A percentile compares a stretch with the other conserved stretches of the same genome.
Conservation (phyloP, 2,888 invertebrate genomes). For the Temnothorax rugatulus region DNA sequence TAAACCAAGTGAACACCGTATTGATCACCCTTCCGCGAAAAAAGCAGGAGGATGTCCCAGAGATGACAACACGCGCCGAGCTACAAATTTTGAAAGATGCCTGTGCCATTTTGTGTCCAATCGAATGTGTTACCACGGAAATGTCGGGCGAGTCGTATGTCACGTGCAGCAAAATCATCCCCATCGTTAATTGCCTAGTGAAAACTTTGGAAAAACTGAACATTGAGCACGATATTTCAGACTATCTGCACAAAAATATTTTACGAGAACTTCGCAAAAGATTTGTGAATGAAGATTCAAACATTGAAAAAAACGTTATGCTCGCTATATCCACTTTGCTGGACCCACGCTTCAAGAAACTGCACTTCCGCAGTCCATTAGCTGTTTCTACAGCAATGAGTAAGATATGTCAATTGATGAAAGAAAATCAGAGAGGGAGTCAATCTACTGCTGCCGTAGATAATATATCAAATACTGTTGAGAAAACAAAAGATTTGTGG, state of each 20-base stretch:
- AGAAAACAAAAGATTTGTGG: neutral
- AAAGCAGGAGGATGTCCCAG: neutral
- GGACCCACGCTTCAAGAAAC: slow-evolving; percentile 1
- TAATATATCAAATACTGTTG: neutral
- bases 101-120: slow-evolving; percentile 8
- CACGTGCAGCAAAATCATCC: too few relatives aligned
- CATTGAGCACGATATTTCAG: too few relatives aligned
- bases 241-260: too few relatives aligned
- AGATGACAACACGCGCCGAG: neutral
- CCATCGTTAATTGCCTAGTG: too few relatives aligned
- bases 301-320: neutral
- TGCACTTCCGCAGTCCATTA: neutral
- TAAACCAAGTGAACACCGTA: neutral
- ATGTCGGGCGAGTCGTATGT: too few relatives aligned
- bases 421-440: neutral
- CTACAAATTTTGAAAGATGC: neutral
- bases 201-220: too few relatives aligned
- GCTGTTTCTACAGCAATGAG: neutral
- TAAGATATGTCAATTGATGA: neutral
- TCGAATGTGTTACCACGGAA: too few relatives aligned
- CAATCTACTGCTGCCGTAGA: neutral
- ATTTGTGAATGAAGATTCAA: neutral
- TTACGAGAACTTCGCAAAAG: neutral
- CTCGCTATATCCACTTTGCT: neutral
- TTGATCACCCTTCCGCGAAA: neutral